Percentiles rank a stretch among this genome's conserved stretches.
Conservation (phyloP, 2,797 vertebrate species). For the Scolopax rusticola region DNA sequence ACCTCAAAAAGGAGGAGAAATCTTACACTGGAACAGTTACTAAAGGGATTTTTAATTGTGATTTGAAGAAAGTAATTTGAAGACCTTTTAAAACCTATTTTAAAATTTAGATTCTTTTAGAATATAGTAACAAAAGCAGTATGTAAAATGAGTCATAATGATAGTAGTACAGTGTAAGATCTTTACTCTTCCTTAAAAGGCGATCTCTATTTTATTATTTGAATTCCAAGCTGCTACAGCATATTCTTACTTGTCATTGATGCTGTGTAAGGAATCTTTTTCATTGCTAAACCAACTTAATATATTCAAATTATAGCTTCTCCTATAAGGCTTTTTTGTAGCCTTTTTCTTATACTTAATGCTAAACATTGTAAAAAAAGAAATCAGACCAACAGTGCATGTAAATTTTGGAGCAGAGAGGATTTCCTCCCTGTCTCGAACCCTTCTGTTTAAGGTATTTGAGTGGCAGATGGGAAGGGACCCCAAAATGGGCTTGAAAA, state of each 20-base stretch:
- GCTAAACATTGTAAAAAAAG: not conserved
- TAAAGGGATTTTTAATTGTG: not conserved
- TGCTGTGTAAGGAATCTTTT: not conserved
- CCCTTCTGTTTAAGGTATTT: not conserved
- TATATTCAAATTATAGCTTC: not conserved
- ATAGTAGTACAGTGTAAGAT: not conserved
- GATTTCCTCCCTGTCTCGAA: not conserved
- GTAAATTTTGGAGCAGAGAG: not conserved
- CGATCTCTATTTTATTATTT: not conserved
- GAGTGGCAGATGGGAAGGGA: not conserved
- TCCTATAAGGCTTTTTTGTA: not conserved
- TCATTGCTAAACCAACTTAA: not conserved
- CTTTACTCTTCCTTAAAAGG: constrained; percentile 14
- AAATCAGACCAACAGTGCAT: accelerated
- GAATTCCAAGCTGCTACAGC: not conserved
- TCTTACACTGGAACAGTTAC: not conserved
- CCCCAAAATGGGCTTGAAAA: not conserved
- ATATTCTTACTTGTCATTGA: not conserved
- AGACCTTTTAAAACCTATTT: not conserved
- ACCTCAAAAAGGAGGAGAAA: not conserved
- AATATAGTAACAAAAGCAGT: not conserved
- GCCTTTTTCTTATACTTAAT: not conserved
- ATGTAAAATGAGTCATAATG: not conserved
- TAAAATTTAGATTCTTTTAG: not conserved
- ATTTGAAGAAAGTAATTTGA: not conserved